A percentile compares a stretch with the other conserved stretches of the same genome.
Conservation (phyloP, 2,888 invertebrate genomes). For the Chymomyza fuscimana region DNA sequence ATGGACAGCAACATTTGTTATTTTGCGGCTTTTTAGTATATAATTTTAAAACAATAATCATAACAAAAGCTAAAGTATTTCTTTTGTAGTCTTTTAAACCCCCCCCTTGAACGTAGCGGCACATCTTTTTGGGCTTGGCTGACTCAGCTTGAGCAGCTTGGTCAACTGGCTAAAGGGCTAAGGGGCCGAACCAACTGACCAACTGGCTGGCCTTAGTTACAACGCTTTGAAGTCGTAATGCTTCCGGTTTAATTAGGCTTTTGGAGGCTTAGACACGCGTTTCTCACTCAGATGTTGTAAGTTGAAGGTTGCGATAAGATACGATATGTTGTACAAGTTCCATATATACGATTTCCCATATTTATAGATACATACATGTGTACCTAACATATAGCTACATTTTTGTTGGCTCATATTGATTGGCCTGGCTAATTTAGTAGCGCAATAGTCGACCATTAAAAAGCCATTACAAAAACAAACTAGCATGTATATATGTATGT, state of each 20-base stretch:
- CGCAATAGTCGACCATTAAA: slow-evolving; percentile 56
- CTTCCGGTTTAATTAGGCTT: slow-evolving; percentile 70
- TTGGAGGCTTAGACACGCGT: slow-evolving; percentile 16
- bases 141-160: neutral
- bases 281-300: slow-evolving; percentile 29
- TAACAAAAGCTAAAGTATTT: slow-evolving; percentile 46
- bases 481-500: neutral
- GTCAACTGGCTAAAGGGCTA: neutral
- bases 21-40: slow-evolving; percentile 22
- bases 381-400: neutral
- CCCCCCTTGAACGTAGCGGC: neutral
- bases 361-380: neutral
- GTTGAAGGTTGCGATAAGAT: slow-evolving; percentile 48
- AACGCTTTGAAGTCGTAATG: slow-evolving; percentile 58
- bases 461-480: slow-evolving; percentile 56
- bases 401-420: slow-evolving; percentile 52
- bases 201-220: slow-evolving; percentile 47
- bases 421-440: slow-evolving; percentile 60
- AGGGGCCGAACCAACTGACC: too few relatives aligned
- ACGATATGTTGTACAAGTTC: slow-evolving; percentile 1
- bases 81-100: slow-evolving; percentile 6
- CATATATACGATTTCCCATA: neutral
- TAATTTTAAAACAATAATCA: slow-evolving; percentile 62
- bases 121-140: neutral
- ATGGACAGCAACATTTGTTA: slow-evolving; percentile 37